Evolutionary conservation across 1,140 invertebrate genomes (phyloP), one percentile per base, ranked within the genome.

Genomic region (Nasonia giraulti): DNA sequence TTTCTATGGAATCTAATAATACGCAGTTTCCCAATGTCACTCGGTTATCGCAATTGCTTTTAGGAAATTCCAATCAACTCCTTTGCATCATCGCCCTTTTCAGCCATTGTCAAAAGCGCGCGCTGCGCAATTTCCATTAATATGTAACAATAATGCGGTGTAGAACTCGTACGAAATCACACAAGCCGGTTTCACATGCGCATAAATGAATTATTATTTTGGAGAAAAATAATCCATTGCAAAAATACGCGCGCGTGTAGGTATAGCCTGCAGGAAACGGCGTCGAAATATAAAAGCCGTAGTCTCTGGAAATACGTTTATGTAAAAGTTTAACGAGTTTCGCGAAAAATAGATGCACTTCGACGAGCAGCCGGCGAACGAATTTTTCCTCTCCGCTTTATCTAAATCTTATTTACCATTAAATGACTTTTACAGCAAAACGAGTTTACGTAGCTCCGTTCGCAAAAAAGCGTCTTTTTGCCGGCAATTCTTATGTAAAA

Each of bases 11-110:
- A 47, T 80, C 11, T 69, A 80, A 69, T 80, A 69, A 44, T 71
- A 40, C 55, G 20, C 6, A 66, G 66, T 80, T 71, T 47, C 62
- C 62, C 68, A 68, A 69, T 69, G 23, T 80, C 62, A 80, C 71
- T 82, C 33, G 47, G 23, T 7, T 73, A 82, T 74, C 80, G 68
- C 71, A 71, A 73, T 50, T 17, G 20, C 50, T 73, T 82, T 82
- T 82, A n/a, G 11, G 40, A 82, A 82, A 73, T 81, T 81, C 4
- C 69, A 27, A 75, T 40, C 44, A 40, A 12, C 37, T 71, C 44
- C 40, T 75, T 76, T 55, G 47, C 76, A 47, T 40, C 55, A 23
- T 20, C 68, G 76, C 31, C 62, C 79, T 73, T 69, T 66, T 77
- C 74, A 44, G 37, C 66, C 33, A 77, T 77, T 77, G 47, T 77